Evolutionary conservation across 2,888 invertebrate species (phyloP), one percentile per base, ranked within the genome.

Genomic region (Hirtodrosophila alboralis): DNA sequence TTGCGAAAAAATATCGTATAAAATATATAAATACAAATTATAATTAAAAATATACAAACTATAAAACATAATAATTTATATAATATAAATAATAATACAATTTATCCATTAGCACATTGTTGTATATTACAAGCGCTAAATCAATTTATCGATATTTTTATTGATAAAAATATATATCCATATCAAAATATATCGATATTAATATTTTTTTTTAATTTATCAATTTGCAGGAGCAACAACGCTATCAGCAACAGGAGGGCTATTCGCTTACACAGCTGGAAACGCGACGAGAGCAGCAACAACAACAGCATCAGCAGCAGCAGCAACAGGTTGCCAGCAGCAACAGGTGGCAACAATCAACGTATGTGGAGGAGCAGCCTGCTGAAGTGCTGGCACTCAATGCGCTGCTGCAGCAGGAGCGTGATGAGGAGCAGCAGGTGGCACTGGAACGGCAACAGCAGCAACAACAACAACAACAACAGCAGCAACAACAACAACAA

Each of bases 231-330:
- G 90, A 90, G 56, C 89, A 89, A 60, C 88, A 88, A 37, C 69
- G 80, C 4, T 90, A 90, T 38, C 90, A 90, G 56, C 88, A 89
- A 38, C 89, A 89, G 53, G 90, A 90, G 13, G 90, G 90, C 3
- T 90, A 90, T 21, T 90, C 89, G 2, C 63, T 90, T 1, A 91
- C 91, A 0, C 90, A 89, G 68, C 53, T 90, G 27, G 90, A 90
- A 57, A 91, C 90, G 3, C 52, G 86, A 2, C 75, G 59, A 13
- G 90, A 90, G 52, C 89, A 73, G 13, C 45, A 53, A 9, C 60
- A 63, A 12, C 60, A 72, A 5, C 58, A 60, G 12, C 68, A 64
- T 12, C 49, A 54, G 36, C 49, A 64, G 8, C 65, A 54, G 27
- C 56, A 58, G 14, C 47, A 54, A 26, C 26, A 43, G 26, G 13